Conservation (phyloP, 2,888 invertebrate species). For the Aleiodes leptofemur region DNA sequence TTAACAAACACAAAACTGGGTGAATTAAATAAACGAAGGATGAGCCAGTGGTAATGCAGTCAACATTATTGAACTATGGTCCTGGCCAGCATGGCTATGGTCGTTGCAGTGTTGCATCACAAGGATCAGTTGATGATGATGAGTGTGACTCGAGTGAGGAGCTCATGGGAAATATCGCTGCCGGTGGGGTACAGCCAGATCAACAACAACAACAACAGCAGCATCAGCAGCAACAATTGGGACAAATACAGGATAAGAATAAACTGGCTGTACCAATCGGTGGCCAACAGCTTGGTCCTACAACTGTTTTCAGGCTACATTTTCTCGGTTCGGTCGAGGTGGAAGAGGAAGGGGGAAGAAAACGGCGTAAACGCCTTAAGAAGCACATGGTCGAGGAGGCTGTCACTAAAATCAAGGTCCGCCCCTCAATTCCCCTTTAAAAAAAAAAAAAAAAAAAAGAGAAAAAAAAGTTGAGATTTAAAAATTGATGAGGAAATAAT, state of each 20-base stretch:
- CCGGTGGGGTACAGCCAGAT: conserved; percentile 65
- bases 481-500: conserved; percentile 37
- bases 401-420: conserved; percentile 90
- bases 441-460: conserved; percentile 44
- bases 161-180: conserved; percentile 71
- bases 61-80: conserved; percentile 73
- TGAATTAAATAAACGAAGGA: conserved; percentile 60
- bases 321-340: conserved; percentile 92
- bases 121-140: conserved; percentile 73
- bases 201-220: conserved; percentile 10
- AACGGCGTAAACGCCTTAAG: conserved; percentile 87
- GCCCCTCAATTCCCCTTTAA: conserved; percentile 61
- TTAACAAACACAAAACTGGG: background rate
- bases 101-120: conserved; percentile 72
- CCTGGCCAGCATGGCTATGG: conserved; percentile 69
- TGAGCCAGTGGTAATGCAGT: conserved; percentile 69
- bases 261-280: conserved; percentile 68
- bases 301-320: conserved; percentile 86
- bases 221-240: conserved; percentile 27
- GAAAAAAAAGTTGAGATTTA: conserved; percentile 37
- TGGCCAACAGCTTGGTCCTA: conserved; percentile 66
- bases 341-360: conserved; percentile 84
- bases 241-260: conserved; percentile 23
- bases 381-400: conserved; percentile 93
- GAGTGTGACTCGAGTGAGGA: conserved; percentile 75